These are phyloP conservation scores for Blastomussa wellsi DNA, from an alignment of 92 coral and sea anemone species.

Conservation along the genomic window DNA sequence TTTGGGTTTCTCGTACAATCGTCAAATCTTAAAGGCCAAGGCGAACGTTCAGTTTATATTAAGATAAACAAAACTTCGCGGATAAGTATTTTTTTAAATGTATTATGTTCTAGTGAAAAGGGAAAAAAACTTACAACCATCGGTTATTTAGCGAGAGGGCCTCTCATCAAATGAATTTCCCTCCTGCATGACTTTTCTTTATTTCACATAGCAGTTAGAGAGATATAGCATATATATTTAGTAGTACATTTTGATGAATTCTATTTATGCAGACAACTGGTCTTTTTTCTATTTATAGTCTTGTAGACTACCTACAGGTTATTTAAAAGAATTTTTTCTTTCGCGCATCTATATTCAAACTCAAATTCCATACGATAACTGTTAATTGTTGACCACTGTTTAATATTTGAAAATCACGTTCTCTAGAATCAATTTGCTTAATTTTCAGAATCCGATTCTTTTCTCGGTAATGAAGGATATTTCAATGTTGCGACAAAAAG, in stretches of 20 bases:
- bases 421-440: constrained; percentile 8
- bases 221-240: too few species aligned
- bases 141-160: neutral
- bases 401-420: constrained; percentile 1
- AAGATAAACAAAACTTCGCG: neutral
- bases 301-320: neutral
- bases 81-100: neutral
- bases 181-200: neutral
- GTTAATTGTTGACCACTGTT: neutral
- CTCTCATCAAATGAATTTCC: neutral
- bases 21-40: neutral
- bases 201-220: neutral
- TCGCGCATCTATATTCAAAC: neutral
- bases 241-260: neutral
- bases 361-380: neutral
- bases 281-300: neutral
- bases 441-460: constrained; percentile 21
- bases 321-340: neutral
- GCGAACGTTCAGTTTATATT: neutral
- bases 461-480: constrained; percentile 17
- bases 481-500: constrained; percentile 9
- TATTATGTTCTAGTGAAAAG: neutral
- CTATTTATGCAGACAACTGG: neutral
- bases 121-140: neutral
- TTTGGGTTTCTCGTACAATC: neutral